phyloP scores from a whole-genome alignment of 2,113 vertebrate species.

The Podarcis muralis region DNA sequence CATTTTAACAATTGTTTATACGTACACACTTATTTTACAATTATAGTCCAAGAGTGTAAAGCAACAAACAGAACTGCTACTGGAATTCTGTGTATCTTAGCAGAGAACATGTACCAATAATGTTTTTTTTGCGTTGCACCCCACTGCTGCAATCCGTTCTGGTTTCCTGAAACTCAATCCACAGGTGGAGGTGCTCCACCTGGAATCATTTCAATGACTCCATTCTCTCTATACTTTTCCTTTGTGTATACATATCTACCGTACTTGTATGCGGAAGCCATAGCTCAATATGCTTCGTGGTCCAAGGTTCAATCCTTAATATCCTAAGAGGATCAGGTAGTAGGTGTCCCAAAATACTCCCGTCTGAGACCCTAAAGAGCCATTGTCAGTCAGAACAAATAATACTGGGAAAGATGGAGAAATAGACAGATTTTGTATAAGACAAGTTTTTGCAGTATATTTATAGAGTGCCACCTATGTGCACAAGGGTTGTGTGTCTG shows the following conservation, averaged over 20 bases:
- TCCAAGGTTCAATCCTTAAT: background rate
- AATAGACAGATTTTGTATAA: background rate
- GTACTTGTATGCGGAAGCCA: background rate
- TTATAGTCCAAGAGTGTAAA: background rate
- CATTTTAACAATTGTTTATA: conserved; percentile 13
- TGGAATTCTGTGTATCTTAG: background rate
- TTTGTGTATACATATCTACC: background rate
- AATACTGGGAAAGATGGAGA: background rate
- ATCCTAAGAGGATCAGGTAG: background rate
- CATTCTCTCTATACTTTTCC: background rate
- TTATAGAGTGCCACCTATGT: background rate
- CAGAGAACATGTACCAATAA: background rate
- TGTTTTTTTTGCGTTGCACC: background rate
- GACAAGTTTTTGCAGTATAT: background rate
- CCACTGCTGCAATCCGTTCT: background rate
- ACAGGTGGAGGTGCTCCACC: background rate
- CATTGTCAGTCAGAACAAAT: background rate
- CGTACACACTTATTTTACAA: background rate
- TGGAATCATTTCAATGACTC: background rate
- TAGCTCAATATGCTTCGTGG: background rate
- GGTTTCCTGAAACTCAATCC: background rate
- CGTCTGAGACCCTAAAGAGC: background rate
- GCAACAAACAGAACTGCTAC: background rate
- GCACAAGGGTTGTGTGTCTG: background rate
- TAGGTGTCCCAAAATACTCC: background rate